Conservation (phyloP, 2,888 invertebrate genomes). For the Tipula confusa region DNA sequence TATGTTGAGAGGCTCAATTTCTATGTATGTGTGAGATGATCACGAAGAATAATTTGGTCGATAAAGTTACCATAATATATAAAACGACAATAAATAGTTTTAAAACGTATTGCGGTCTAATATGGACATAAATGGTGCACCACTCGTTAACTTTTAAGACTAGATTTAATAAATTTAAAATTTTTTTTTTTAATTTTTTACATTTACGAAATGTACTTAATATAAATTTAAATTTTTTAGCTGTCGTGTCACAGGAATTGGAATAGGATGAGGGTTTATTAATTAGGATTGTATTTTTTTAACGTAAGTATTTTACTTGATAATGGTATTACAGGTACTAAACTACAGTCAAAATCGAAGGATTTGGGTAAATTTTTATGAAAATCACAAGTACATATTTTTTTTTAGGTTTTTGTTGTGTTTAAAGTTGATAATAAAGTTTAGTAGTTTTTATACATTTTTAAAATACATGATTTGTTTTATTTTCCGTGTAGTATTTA, state of each 20-base stretch:
- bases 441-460: neutral
- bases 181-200: neutral
- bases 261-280: slow-evolving; percentile 20
- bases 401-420: no score
- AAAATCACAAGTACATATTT: neutral
- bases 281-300: neutral
- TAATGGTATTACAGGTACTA: neutral
- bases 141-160: neutral
- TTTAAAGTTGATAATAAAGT: neutral
- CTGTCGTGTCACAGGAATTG: neutral
- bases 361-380: neutral
- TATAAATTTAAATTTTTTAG: slow-evolving; percentile 3
- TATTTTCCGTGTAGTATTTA: no score
- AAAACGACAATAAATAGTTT: neutral
- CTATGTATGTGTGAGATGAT: neutral
- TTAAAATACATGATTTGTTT: neutral
- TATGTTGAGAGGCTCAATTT: neutral
- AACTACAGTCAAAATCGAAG: neutral
- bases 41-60: neutral
- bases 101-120: neutral
- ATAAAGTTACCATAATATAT: neutral
- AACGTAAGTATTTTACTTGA: neutral
- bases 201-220: neutral
- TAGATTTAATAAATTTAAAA: neutral
- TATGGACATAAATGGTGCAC: neutral